Evolutionary conservation across 2,113 vertebrate species (phyloP).

Genomic region (Nematolebias whitei): DNA sequence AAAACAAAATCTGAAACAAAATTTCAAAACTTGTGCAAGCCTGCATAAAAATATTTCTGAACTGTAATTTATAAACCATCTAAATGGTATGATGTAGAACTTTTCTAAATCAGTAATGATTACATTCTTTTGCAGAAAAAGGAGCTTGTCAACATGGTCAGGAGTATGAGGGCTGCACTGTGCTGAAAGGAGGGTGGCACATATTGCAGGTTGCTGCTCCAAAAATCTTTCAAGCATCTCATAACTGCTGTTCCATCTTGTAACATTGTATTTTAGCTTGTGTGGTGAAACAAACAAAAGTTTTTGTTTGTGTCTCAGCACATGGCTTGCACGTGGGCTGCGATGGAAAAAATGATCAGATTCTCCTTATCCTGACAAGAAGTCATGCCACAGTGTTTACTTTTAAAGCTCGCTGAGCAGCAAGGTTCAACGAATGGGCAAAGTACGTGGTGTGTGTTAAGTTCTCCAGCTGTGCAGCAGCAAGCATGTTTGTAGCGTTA

Average conservation of each 20-base stretch:
- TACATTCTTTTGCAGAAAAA: no score
- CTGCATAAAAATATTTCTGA: no score
- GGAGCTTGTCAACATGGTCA: no score
- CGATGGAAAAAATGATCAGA: neutral
- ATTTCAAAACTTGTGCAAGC: no score
- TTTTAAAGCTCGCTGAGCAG: slow-evolving; percentile 4
- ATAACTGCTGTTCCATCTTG: neutral
- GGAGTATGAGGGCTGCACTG: no score
- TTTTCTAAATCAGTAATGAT: no score
- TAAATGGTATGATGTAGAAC: no score
- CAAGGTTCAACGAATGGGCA: neutral
- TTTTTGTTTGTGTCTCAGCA: neutral
- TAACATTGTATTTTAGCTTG: neutral
- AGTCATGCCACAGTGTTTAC: neutral
- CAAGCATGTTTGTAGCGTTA: neutral
- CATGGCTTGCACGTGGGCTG: neutral
- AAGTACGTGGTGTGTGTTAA: neutral
- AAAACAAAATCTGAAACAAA: no score
- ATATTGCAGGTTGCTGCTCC: neutral
- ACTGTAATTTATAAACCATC: no score
- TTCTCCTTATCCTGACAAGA: neutral
- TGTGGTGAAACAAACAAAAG: neutral
- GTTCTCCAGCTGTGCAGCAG: neutral
- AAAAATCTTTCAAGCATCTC: neutral
- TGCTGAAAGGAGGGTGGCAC: neutral